These are phyloP conservation scores for Ailuropoda melanoleuca DNA, from an alignment of 2,113 vertebrate genomes.

Conservation along the genomic window DNA sequence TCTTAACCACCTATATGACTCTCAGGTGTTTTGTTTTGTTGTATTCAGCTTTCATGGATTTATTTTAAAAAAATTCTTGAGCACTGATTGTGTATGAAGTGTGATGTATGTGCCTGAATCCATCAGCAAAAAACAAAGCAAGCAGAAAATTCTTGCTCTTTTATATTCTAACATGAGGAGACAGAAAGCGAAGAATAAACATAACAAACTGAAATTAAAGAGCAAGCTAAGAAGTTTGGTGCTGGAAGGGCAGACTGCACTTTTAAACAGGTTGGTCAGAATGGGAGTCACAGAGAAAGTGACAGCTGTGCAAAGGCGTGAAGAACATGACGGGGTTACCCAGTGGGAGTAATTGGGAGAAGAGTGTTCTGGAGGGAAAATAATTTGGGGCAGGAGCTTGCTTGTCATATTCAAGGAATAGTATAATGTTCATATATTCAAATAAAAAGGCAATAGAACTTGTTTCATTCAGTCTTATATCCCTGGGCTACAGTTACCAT, in stretches of 20 bases:
- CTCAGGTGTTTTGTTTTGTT: not conserved
- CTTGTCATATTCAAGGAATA: not conserved
- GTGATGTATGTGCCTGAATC: not conserved
- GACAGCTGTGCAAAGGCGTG: not conserved
- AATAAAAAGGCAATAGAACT: not conserved
- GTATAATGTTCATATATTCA: not conserved
- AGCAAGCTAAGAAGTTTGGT: not conserved
- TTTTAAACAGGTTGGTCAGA: not conserved
- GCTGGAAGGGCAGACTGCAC: not conserved
- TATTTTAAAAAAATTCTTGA: not conserved
- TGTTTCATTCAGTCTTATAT: not conserved
- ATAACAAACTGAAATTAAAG: not conserved
- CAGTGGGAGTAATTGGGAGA: not conserved
- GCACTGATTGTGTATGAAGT: not conserved
- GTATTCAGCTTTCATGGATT: not conserved
- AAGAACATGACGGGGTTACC: not conserved
- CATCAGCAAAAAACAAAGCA: conserved; percentile 19
- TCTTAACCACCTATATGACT: not conserved
- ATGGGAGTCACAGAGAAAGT: not conserved
- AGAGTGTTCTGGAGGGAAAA: not conserved
- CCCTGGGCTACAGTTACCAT: not conserved
- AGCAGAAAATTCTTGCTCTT: not conserved
- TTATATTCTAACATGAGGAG: not conserved
- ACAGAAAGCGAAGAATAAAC: not conserved
- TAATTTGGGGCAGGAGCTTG: not conserved